These are phyloP conservation scores for Coryphaenoides rupestris DNA, from an alignment of 2,113 vertebrate species.

Conservation along the genomic window DNA sequence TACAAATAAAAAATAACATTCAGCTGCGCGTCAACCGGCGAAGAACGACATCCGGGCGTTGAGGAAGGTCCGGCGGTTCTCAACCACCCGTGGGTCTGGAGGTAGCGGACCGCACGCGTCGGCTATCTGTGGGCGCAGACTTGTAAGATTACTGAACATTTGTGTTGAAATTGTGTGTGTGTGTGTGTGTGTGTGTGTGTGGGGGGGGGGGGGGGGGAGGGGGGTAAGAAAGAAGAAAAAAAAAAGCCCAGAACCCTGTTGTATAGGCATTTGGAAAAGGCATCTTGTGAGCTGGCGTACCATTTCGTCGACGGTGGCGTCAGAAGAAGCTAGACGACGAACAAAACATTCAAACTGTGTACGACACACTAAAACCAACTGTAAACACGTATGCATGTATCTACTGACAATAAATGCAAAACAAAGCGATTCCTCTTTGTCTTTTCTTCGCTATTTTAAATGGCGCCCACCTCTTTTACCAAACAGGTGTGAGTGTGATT, in stretches of 20 bases:
- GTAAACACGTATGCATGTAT: conserved; percentile 73
- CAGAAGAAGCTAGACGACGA: conserved; percentile 52
- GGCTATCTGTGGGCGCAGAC: too few relatives aligned
- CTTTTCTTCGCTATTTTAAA: background rate
- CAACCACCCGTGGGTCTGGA: too few relatives aligned
- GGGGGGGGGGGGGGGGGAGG: conserved; percentile 34
- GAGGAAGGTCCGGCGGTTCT: too few relatives aligned
- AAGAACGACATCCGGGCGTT: too few relatives aligned
- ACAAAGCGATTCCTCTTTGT: conserved; percentile 9
- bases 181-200: conserved; percentile 37
- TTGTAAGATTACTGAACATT: too few relatives aligned
- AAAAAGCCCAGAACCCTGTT: conserved; percentile 48
- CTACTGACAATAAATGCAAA: conserved; percentile 70
- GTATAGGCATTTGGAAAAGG: conserved; percentile 54
- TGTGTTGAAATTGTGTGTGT: background rate
- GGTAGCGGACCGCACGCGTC: too few relatives aligned
- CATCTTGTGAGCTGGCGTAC: conserved; percentile 44
- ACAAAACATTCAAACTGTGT: conserved; percentile 50
- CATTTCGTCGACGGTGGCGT: conserved; percentile 38
- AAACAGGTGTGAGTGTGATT: too few relatives aligned
- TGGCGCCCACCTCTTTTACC: too few relatives aligned
- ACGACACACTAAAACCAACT: conserved; percentile 63
- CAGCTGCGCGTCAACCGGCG: too few relatives aligned
- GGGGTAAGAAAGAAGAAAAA: conserved; percentile 51
- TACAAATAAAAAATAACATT: too few relatives aligned